phyloP scores from a whole-genome alignment of 2,113 vertebrate genomes.

The Chaetura pelagica region DNA sequence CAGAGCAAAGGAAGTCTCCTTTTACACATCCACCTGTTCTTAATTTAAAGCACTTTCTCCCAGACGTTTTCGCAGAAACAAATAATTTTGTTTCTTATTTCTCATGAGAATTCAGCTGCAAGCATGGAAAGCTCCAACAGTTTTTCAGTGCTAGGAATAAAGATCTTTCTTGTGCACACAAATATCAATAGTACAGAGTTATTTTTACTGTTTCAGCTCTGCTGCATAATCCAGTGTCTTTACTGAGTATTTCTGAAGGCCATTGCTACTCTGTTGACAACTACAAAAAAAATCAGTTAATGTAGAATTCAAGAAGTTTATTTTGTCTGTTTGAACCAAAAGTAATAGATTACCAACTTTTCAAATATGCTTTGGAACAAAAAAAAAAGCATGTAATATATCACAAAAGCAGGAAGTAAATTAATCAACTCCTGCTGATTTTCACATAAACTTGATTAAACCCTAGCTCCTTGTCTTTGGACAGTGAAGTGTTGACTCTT shows the following conservation, averaged over 20 bases:
- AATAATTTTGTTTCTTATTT: neutral
- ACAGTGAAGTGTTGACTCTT: neutral
- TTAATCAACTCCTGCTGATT: neutral
- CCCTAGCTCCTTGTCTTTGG: neutral
- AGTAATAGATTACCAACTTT: neutral
- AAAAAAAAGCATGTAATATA: neutral
- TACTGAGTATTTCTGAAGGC: neutral
- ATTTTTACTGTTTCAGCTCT: neutral
- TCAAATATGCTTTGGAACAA: neutral
- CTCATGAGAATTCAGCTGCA: neutral
- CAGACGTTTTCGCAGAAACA: neutral
- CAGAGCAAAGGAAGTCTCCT: rapidly evolving
- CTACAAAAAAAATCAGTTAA: neutral
- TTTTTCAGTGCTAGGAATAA: neutral
- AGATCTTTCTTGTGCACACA: neutral
- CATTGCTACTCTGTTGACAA: neutral
- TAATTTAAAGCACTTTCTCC: neutral
- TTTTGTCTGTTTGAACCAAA: neutral
- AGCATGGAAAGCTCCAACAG: neutral
- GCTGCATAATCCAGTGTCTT: neutral
- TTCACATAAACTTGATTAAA: neutral
- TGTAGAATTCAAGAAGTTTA: neutral
- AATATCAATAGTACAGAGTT: neutral
- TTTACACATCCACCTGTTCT: neutral
- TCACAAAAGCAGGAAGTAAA: neutral